phyloP scores from a whole-genome alignment of 2,797 vertebrate species.

The Sebastiscus albofasciatus region DNA sequence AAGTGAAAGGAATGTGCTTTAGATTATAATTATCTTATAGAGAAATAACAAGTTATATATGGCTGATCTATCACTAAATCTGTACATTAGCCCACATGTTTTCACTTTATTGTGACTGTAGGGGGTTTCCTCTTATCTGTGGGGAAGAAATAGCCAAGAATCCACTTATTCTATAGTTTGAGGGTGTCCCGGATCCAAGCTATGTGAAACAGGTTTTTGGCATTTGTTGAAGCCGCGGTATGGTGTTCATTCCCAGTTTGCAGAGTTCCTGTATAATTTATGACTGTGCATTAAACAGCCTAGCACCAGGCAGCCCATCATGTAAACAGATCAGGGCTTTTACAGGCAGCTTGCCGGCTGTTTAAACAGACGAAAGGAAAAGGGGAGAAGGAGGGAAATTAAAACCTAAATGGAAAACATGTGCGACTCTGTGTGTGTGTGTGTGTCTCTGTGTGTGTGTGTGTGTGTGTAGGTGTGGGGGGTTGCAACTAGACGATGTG shows the following conservation, averaged over 20 bases:
- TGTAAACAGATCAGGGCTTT: slow-evolving; percentile 82
- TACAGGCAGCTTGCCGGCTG: slow-evolving; percentile 77
- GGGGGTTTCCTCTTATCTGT: slow-evolving; percentile 11
- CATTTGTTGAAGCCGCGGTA: slow-evolving; percentile 61
- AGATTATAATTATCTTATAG: slow-evolving; percentile 13
- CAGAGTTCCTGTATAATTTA: slow-evolving; percentile 80
- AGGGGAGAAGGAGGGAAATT: slow-evolving; percentile 90
- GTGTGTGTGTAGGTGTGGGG: slow-evolving; percentile 31
- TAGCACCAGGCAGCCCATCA: slow-evolving; percentile 78
- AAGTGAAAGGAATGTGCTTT: slow-evolving; percentile 38
- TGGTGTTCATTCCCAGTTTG: slow-evolving; percentile 71
- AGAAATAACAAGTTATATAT: slow-evolving; percentile 17
- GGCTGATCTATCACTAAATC: slow-evolving; percentile 15
- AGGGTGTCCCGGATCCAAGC: slow-evolving; percentile 45
- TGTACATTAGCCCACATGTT: not conserved
- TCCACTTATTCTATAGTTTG: slow-evolving; percentile 35
- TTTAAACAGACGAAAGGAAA: slow-evolving; percentile 87
- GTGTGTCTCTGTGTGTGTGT: slow-evolving; percentile 7
- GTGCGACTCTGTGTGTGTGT: slow-evolving; percentile 36
- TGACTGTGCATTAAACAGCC: slow-evolving; percentile 78
- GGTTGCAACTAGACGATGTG: slow-evolving; percentile 81
- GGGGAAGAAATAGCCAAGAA: slow-evolving; percentile 6
- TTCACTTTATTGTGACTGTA: slow-evolving; percentile 5
- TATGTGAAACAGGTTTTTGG: slow-evolving; percentile 73
- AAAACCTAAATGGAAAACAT: slow-evolving; percentile 89